Evolutionary conservation across 2,113 vertebrate species (phyloP).

Genomic region (Benitochromis conjunctus): DNA sequence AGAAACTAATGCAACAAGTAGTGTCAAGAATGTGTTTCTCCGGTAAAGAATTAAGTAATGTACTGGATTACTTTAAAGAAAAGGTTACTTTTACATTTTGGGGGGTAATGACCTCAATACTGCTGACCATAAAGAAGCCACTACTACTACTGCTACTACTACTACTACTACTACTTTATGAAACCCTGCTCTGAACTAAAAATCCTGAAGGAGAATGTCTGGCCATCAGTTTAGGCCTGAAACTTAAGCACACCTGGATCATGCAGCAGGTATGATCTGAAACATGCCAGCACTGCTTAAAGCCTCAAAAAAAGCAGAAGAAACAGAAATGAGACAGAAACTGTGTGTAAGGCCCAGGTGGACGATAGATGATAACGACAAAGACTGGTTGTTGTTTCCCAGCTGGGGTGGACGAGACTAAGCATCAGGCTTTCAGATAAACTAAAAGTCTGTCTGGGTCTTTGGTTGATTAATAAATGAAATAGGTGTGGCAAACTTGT

Average conservation of each 20-base stretch:
- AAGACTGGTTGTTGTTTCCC: neutral
- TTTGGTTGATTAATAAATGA: neutral
- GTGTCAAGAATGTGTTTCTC: neutral
- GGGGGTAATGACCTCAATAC: neutral
- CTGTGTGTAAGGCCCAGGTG: no score
- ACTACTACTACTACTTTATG: neutral
- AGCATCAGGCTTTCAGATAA: neutral
- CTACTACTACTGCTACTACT: neutral
- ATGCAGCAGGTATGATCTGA: neutral
- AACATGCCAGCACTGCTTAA: neutral
- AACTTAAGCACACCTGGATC: neutral
- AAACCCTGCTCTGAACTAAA: neutral
- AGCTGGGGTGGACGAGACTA: fast-evolving
- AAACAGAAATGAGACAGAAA: no score
- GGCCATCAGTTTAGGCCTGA: neutral
- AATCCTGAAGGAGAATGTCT: neutral
- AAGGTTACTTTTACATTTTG: neutral
- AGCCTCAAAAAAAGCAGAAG: neutral
- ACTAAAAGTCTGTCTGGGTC: neutral
- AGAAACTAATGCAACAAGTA: neutral
- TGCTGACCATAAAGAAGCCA: neutral
- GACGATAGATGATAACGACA: neutral
- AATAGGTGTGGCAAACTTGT: neutral
- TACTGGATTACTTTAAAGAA: neutral
- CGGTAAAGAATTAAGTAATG: neutral